These are phyloP conservation scores for Spea hammondii DNA, from an alignment of 2,797 vertebrate species.

Conservation along the genomic window DNA sequence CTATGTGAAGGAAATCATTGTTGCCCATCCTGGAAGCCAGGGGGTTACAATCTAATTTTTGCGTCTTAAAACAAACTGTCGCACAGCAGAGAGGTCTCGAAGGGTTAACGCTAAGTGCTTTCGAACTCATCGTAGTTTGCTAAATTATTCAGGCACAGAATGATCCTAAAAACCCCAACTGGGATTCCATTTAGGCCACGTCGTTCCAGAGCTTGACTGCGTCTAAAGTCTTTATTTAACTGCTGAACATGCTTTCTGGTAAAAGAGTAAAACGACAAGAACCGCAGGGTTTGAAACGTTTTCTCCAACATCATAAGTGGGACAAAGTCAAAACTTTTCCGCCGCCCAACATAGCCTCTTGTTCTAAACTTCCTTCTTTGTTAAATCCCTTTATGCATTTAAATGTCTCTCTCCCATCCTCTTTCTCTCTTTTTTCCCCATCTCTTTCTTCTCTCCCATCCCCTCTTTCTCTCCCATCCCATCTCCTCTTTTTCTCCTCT, in stretches of 20 bases:
- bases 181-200: constrained; percentile 54
- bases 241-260: constrained; percentile 21
- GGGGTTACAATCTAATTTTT: neutral
- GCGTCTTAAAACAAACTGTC: neutral
- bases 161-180: constrained; percentile 44
- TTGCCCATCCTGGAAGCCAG: neutral
- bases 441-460: no score
- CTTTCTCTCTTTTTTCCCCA: no score
- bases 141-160: constrained; percentile 52
- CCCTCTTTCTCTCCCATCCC: no score
- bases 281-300: no score
- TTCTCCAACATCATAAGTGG: constrained; percentile 1
- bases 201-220: neutral
- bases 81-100: neutral
- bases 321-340: neutral
- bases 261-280: constrained; percentile 20
- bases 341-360: no score
- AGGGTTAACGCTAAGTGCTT: constrained; percentile 41
- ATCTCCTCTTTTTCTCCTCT: neutral
- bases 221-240: constrained; percentile 16
- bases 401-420: neutral
- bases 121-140: neutral
- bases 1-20: no score
- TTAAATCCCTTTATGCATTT: neutral
- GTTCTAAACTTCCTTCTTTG: neutral